phyloP scores from a whole-genome alignment of 2,113 vertebrate genomes.

The Saguinus imperator region DNA sequence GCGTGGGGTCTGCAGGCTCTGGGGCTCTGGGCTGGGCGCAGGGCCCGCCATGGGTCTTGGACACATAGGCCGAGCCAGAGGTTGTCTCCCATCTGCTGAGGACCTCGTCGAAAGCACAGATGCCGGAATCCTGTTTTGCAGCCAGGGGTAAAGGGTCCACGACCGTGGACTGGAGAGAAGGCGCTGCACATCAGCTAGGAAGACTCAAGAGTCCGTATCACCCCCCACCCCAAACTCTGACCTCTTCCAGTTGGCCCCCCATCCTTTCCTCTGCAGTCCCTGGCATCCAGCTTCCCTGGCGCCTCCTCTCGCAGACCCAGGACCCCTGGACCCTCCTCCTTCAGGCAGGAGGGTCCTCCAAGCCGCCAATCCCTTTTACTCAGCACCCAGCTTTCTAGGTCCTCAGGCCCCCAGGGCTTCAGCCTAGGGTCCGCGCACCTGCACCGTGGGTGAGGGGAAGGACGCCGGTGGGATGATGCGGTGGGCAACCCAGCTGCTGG shows the following conservation, averaged over 20 bases:
- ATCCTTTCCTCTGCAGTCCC: neutral
- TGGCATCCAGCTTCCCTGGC: neutral
- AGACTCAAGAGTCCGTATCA: neutral
- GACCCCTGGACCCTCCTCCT: neutral
- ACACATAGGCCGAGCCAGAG: conserved; percentile 16
- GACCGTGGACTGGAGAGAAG: conserved; percentile 55
- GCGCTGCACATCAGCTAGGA: neutral
- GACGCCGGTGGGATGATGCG: neutral
- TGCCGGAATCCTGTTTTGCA: neutral
- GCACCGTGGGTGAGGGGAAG: conserved; percentile 56
- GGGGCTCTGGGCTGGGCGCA: conserved; percentile 68
- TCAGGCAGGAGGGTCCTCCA: neutral
- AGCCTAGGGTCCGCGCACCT: conserved; percentile 53
- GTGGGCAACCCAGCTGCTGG: conserved; percentile 75
- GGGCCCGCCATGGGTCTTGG: conserved; percentile 61
- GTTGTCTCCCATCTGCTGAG: conserved; percentile 77
- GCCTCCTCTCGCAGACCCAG: neutral
- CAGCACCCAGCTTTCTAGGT: neutral
- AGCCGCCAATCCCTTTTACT: neutral
- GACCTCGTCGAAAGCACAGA: conserved; percentile 75
- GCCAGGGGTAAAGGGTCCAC: conserved; percentile 60
- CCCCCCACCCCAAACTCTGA: neutral
- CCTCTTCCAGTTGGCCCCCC: neutral
- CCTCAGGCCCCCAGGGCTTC: neutral
- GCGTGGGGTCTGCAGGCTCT: conserved; percentile 29